These are phyloP conservation scores for Sycophaga agraensis DNA, from an alignment of 1,140 invertebrate genomes.

Conservation along the genomic window DNA sequence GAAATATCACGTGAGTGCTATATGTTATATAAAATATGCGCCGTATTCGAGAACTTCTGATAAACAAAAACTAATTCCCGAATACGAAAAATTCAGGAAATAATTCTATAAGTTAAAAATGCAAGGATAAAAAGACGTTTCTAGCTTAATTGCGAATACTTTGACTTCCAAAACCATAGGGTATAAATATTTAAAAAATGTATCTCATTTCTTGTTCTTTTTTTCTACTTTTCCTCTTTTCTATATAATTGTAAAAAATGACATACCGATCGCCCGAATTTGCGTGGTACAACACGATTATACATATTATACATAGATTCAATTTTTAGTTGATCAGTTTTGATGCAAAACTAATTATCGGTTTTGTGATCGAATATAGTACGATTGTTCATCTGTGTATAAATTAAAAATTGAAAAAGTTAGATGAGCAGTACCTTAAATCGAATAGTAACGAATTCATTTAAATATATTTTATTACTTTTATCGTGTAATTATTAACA, in stretches of 20 bases:
- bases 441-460: conserved; percentile 8
- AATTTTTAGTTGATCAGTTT: background rate
- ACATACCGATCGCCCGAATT: background rate
- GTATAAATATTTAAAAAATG: conserved; percentile 9
- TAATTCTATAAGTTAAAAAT: background rate
- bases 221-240: conserved; percentile 2
- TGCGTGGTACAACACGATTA: background rate
- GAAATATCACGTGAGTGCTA: conserved; percentile 6
- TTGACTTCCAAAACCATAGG: conserved; percentile 26
- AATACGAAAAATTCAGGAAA: background rate
- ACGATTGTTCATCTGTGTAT: background rate
- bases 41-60: background rate
- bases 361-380: background rate
- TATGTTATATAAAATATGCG: conserved; percentile 3
- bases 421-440: background rate
- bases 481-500: background rate
- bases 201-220: conserved; percentile 3
- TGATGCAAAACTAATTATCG: background rate
- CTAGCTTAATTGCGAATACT: conserved; percentile 16
- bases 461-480: background rate
- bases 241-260: conserved; percentile 1
- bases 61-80: conserved; percentile 1
- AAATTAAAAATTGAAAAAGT: background rate
- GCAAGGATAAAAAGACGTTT: no score
- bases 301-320: background rate